These are phyloP conservation scores for Lapara coniferarum DNA, from an alignment of 2,888 invertebrate genomes.

Conservation along the genomic window DNA sequence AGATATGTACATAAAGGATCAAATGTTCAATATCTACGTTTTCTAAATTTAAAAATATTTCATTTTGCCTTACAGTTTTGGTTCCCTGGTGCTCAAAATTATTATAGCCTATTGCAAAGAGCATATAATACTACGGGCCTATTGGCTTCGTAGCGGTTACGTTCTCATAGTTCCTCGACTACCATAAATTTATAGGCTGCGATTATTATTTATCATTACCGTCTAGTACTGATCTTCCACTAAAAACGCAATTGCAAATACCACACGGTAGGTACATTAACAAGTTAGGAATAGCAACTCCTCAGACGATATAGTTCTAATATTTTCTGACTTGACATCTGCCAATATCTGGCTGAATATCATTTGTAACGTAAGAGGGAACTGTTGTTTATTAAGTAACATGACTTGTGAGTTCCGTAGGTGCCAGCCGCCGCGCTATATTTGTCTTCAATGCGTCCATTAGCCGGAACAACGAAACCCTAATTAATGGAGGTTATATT, in stretches of 20 bases:
- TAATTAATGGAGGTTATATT: slow-evolving; percentile 49
- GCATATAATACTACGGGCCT: too few species aligned
- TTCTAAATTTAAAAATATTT: too few species aligned
- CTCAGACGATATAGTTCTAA: neutral
- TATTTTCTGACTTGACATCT: neutral
- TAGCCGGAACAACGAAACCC: slow-evolving; percentile 51
- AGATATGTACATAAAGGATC: too few species aligned
- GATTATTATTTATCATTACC: neutral
- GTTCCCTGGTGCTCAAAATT: too few species aligned
- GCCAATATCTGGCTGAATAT: slow-evolving; percentile 13
- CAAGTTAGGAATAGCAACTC: neutral
- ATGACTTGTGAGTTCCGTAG: slow-evolving; percentile 45
- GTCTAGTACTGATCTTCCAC: neutral
- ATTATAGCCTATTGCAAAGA: too few species aligned
- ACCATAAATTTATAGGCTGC: neutral
- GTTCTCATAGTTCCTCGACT: neutral
- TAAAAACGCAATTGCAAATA: neutral
- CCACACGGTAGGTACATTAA: neutral
- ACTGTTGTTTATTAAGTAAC: slow-evolving; percentile 45
- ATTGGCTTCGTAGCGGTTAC: too few species aligned
- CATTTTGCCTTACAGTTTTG: too few species aligned
- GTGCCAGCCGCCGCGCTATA: slow-evolving; percentile 36
- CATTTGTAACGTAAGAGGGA: slow-evolving; percentile 28
- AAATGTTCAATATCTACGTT: too few species aligned
- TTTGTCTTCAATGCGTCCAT: slow-evolving; percentile 51